A percentile compares a stretch with the other conserved stretches of the same genome.
These are phyloP conservation scores for Daboia siamensis DNA, from an alignment of 2,113 vertebrate genomes.

Conservation along the genomic window DNA sequence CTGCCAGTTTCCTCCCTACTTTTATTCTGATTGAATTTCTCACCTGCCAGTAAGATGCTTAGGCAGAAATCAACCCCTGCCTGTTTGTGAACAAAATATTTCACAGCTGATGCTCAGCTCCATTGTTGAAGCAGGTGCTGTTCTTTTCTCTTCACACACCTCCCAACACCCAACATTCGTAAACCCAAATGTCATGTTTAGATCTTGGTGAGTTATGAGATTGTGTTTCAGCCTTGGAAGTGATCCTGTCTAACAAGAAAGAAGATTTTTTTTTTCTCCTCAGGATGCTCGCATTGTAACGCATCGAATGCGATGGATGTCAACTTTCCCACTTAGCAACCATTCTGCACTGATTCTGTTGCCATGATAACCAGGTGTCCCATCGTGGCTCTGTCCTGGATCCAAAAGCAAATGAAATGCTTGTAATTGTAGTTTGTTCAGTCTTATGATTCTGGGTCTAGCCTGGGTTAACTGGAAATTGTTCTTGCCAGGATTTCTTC, in stretches of 20 bases:
- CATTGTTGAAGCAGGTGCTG: background rate
- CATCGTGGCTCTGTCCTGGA: constrained; percentile 41
- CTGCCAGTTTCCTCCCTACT: background rate
- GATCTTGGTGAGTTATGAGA: constrained; percentile 15
- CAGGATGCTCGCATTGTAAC: constrained; percentile 1
- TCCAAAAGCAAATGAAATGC: constrained; percentile 32
- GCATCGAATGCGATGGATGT: background rate
- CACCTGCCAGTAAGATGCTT: constrained; percentile 7
- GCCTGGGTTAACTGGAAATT: background rate
- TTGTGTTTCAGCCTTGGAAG: constrained; percentile 23
- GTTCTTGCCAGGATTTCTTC: background rate
- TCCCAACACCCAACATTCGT: background rate
- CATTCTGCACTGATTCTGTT: constrained; percentile 37
- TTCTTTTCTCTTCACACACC: background rate
- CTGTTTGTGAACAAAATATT: background rate
- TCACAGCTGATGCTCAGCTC: background rate
- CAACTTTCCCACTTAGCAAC: constrained; percentile 44
- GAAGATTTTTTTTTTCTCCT: background rate
- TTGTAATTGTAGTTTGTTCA: constrained; percentile 50
- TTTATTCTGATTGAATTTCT: constrained; percentile 4
- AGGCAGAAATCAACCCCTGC: constrained; percentile 5
- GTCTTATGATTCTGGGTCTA: constrained; percentile 42
- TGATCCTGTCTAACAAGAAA: background rate
- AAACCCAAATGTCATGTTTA: background rate
- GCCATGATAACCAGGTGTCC: constrained; percentile 49